Evolutionary conservation across 2,888 invertebrate species (phyloP), one percentile per base, ranked within the genome.

Genomic region (Orgyia antiqua): DNA sequence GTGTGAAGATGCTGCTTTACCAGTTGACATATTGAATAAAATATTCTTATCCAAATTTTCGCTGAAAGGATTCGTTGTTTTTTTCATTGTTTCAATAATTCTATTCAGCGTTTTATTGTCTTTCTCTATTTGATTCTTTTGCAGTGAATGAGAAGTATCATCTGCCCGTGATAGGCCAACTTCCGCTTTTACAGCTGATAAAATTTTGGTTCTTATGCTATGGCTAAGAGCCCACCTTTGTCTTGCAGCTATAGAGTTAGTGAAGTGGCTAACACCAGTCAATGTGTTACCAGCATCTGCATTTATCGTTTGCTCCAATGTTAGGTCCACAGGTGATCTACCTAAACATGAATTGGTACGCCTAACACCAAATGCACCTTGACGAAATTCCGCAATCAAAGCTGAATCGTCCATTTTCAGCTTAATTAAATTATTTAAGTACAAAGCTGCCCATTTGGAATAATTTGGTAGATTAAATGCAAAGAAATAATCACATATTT

Each of bases 301-400:
- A 36, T 40, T 43, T 6, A 43, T 43, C 6, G 35, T 43, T 20
- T 43, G 43, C 24, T 43, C 39, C 5, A 43, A 25, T 4, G 39
- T 40, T 15, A 43, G 20, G 29, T 43, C 43, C 1, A 43, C 32
- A 8, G 43, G 39, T 17, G 35, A 33, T 33, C 43, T 18, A 20
- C 32, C 33, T 11, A 42, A 39, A 10, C 27, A 19, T 24, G 39
- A 33, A 10, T 2, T 21, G 12, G 43, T 43, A 28, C 43, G 35
- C 37, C 32, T 30, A 19, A 42, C 26, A 13, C 43, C 39, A 25
- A 37, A 37, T 7, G 29, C 39, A 21, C 37, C 35, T 24, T 27
- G 24, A 31, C 17, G 23, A 13, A 32, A 27, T 27, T 42, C 36
- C 21, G 12, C 12, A 11, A 15, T 10, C n/a, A 38, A 24, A 15